These are phyloP conservation scores for Tragulus kanchil DNA, from an alignment of 2,113 vertebrate species.

Conservation along the genomic window DNA sequence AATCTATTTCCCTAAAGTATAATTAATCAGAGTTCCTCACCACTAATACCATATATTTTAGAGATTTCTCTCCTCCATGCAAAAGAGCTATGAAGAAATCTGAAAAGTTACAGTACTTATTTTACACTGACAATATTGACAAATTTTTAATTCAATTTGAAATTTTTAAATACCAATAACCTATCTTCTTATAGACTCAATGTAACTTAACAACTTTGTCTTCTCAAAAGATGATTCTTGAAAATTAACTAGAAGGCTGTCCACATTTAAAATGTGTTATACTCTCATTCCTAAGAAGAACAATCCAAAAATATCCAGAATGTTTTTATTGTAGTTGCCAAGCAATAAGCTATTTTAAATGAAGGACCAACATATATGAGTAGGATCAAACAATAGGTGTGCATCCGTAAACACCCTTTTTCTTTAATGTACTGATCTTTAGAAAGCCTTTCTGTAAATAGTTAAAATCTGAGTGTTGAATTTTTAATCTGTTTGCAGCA, in stretches of 20 bases:
- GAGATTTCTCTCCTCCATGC: constrained; percentile 81
- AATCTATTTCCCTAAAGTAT: constrained; percentile 76
- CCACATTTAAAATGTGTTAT: constrained; percentile 77
- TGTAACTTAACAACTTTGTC: background rate
- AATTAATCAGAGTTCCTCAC: constrained; percentile 86
- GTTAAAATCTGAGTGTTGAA: constrained; percentile 27
- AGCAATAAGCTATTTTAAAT: constrained; percentile 53
- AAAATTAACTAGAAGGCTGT: constrained; percentile 63
- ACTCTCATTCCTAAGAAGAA: constrained; percentile 64
- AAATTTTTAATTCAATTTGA: constrained; percentile 90
- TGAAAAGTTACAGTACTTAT: constrained; percentile 71
- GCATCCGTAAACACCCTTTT: constrained; percentile 54
- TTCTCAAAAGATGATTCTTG: background rate
- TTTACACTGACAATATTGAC: constrained; percentile 85
- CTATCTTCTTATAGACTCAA: background rate
- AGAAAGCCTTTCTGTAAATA: constrained; percentile 49
- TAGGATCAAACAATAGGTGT: constrained; percentile 52
- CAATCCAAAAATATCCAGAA: background rate
- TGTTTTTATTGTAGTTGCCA: constrained; percentile 53
- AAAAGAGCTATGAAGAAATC: constrained; percentile 88
- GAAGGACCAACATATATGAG: background rate
- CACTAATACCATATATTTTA: constrained; percentile 89
- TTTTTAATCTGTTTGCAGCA: constrained; percentile 29
- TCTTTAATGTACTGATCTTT: background rate
- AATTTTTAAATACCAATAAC: constrained; percentile 84